Percentiles rank a stretch among this genome's conserved stretches.
phyloP scores from a whole-genome alignment of 2,797 vertebrate genomes.

The Argyrosomus regius region DNA sequence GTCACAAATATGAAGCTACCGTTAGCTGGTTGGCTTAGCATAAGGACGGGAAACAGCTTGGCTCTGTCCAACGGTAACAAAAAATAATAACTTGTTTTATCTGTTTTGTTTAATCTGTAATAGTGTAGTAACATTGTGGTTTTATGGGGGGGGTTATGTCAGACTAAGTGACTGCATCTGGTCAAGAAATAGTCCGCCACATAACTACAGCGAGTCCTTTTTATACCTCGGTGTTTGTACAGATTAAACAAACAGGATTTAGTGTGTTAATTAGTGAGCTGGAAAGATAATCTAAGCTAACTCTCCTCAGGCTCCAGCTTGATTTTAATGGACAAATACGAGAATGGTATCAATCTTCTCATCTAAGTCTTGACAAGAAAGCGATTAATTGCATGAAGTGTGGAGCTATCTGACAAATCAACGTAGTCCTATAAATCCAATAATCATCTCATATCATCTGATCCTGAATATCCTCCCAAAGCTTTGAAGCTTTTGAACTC shows the following conservation, averaged over 20 bases:
- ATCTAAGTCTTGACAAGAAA: not conserved
- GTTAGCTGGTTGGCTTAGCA: too few relatives aligned
- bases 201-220: not conserved
- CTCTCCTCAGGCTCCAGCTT: not conserved
- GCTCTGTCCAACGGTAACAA: not conserved
- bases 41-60: not conserved
- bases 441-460: not conserved
- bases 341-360: not conserved
- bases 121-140: too few relatives aligned
- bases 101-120: not conserved
- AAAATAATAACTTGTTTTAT: not conserved
- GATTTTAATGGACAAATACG: not conserved
- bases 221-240: not conserved
- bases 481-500: not conserved
- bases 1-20: too few relatives aligned
- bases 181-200: not conserved
- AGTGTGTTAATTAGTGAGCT: not conserved
- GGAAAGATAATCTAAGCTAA: not conserved
- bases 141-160: not conserved
- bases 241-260: constrained; percentile 1
- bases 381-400: too few relatives aligned
- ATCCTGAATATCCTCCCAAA: not conserved
- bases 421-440: not conserved
- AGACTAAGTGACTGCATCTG: not conserved
- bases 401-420: not conserved